phyloP scores from a whole-genome alignment of 1,140 invertebrate species.

The Venturia canescens region DNA sequence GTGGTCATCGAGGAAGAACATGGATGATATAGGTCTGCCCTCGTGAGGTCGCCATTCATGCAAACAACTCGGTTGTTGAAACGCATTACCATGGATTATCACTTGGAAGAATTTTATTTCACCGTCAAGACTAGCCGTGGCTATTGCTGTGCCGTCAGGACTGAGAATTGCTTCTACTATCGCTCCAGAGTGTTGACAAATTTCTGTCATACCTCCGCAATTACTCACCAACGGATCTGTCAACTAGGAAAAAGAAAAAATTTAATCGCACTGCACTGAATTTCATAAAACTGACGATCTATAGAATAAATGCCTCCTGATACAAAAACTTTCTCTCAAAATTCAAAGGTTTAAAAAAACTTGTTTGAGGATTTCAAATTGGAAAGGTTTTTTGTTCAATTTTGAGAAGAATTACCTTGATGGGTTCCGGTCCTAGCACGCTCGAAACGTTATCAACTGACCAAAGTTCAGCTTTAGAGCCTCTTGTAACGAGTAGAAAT shows the following conservation, averaged over 20 bases:
- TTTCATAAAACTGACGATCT: neutral
- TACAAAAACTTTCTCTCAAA: conserved; percentile 10
- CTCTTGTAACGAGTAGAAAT: conserved; percentile 88
- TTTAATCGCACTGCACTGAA: neutral
- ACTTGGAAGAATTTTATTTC: conserved; percentile 95
- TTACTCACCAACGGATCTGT: conserved; percentile 64
- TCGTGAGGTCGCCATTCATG: conserved; percentile 95
- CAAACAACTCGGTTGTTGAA: conserved; percentile 83
- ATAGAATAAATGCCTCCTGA: neutral
- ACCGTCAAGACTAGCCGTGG: conserved; percentile 91
- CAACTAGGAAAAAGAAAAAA: conserved; percentile 42
- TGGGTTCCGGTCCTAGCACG: conserved; percentile 60
- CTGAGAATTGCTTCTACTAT: conserved; percentile 93
- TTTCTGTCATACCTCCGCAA: conserved; percentile 77
- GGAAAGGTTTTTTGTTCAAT: neutral
- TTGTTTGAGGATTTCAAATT: no score
- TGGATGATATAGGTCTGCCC: conserved; percentile 88
- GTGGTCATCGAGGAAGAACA: conserved; percentile 96
- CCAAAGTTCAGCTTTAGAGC: conserved; percentile 81
- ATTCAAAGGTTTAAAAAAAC: neutral
- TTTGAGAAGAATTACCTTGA: conserved; percentile 58
- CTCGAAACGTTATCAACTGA: conserved; percentile 67
- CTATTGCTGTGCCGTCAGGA: conserved; percentile 94
- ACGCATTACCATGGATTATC: conserved; percentile 60
- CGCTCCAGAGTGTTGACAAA: conserved; percentile 82